Evolutionary conservation across 2,797 vertebrate genomes (phyloP).

Genomic region (Mormyrus hasselquistii): DNA sequence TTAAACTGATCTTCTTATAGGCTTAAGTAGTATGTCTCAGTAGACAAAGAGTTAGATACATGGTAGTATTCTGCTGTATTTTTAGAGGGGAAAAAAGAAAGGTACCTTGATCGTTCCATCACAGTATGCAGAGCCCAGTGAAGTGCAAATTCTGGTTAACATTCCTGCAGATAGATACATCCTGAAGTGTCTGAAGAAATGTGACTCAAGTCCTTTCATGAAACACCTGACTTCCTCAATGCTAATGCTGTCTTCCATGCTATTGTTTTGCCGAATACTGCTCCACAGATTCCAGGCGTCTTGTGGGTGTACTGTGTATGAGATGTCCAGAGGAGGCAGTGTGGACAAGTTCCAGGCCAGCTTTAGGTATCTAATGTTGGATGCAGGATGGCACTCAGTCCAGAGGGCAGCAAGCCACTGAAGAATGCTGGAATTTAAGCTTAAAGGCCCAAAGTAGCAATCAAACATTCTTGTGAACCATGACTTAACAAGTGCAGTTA

Average conservation of each 20-base stretch:
- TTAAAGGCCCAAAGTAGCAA: slow-evolving; percentile 73
- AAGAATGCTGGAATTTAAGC: slow-evolving; percentile 71
- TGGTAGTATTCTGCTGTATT: not conserved
- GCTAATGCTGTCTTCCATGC: slow-evolving; percentile 52
- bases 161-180: slow-evolving; percentile 75
- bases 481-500: slow-evolving; percentile 64
- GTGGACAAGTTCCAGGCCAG: slow-evolving; percentile 73
- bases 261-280: slow-evolving; percentile 58
- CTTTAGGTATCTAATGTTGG: slow-evolving; percentile 55
- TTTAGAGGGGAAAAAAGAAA: no score
- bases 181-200: slow-evolving; percentile 88
- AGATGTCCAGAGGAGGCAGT: slow-evolving; percentile 68
- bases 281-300: slow-evolving; percentile 84
- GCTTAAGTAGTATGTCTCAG: not conserved
- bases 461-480: slow-evolving; percentile 89
- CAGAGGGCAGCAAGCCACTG: slow-evolving; percentile 84
- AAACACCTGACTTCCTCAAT: slow-evolving; percentile 77
- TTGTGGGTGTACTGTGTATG: slow-evolving; percentile 67
- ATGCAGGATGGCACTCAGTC: slow-evolving; percentile 68
- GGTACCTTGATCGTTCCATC: slow-evolving; percentile 82
- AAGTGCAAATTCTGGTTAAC: slow-evolving; percentile 75
- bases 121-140: slow-evolving; percentile 73
- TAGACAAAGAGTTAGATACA: not conserved
- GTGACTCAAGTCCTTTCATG: slow-evolving; percentile 71
- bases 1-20: not conserved